phyloP scores from a whole-genome alignment of 2,113 vertebrate genomes.

The Microcebus ravelobensis region DNA sequence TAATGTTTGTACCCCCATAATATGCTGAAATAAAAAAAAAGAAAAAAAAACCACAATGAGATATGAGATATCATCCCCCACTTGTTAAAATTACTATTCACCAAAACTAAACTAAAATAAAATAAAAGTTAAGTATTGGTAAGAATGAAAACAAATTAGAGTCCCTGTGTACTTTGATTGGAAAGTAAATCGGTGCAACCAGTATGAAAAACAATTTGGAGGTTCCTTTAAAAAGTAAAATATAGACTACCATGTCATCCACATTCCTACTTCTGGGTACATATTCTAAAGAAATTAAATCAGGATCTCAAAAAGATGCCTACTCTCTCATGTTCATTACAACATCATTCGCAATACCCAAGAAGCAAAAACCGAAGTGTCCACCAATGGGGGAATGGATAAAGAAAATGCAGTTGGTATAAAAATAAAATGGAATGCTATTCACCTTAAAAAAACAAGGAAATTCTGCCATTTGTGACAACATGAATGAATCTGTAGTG shows the following conservation, averaged over 20 bases:
- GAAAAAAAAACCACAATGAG: too few species aligned
- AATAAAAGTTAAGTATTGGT: background rate
- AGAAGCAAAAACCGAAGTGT: background rate
- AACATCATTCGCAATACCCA: background rate
- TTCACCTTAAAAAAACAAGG: too few species aligned
- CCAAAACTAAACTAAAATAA: background rate
- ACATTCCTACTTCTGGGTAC: too few species aligned
- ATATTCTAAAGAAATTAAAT: background rate
- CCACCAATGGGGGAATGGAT: background rate
- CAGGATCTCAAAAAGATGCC: background rate
- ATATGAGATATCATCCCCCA: background rate
- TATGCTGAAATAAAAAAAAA: too few species aligned
- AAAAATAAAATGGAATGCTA: too few species aligned
- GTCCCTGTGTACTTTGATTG: background rate
- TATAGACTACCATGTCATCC: background rate
- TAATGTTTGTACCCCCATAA: too few species aligned
- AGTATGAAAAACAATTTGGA: background rate
- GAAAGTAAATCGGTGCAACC: background rate
- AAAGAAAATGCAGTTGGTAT: too few species aligned
- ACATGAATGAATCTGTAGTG: too few species aligned
- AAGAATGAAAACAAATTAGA: background rate
- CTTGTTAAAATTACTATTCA: background rate
- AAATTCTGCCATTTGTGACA: too few species aligned
- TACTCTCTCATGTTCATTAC: background rate
- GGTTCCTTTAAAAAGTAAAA: background rate